Base-by-base conservation (phyloP, 1,140 invertebrate species). In the Cardiocondyla obscurior region DNA sequence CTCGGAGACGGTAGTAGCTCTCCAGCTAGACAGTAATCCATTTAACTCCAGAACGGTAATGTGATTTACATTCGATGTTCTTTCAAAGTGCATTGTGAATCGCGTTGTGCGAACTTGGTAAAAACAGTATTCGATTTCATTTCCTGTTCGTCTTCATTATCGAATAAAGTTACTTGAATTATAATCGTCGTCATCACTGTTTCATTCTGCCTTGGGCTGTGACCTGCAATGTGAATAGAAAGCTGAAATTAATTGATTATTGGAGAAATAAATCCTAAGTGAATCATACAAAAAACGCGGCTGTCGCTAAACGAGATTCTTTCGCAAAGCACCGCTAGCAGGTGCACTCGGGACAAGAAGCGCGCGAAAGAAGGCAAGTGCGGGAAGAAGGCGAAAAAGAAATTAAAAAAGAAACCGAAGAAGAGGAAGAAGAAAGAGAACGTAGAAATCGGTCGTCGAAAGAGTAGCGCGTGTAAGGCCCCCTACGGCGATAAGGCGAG, bases 401-500 rank as follows among this genome's bases (percentile, higher is more conserved):
- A 16, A 25, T 16, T 3, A 46, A 70, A 28, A 4, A 65, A 55
- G 12, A 16, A 44, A 2, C 12, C 14, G 51, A 76, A 19, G 53
- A 49, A 62, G 44, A 30, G 6, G n/a, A 12, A 64, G 36, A 33
- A 12, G 33, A 42, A 81, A 28, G 55, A 73, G 30, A 49, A 51
- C 25, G 39, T 8, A 53, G 51, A 65, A 77, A 53, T 74, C 42
- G 36, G 28, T 25, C 39, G 77, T 58, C 14, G 42, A 33, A n/a
- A 65, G 69, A 74, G 33, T 57, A 25, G 81, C 44, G 58, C 36
- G 72, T 39, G 64, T 33, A 25, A 49, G 42, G 58, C 58, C 46
- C 57, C 64, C 49, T 49, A 51, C 55, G 81, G 39, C n/a, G 74
- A 79, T 58, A 58, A 87, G 82, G 62, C 62, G 82, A 85, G 79